Conservation (phyloP, 2,797 vertebrate species). For the Halcyon leucocephala region DNA sequence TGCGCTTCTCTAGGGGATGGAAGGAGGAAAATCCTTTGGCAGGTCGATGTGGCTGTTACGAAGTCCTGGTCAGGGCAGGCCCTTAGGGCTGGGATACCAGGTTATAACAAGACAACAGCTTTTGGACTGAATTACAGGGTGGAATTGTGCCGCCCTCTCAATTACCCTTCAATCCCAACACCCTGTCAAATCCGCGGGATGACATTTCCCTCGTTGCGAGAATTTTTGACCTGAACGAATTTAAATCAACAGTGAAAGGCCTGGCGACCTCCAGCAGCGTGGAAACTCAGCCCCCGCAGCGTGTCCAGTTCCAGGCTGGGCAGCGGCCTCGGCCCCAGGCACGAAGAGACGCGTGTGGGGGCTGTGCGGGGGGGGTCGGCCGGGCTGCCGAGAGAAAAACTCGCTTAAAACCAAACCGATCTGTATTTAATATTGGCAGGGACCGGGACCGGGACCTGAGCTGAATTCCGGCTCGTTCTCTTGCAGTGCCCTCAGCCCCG, state of each 20-base stretch:
- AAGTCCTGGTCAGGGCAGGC: rapidly evolving
- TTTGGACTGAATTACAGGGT: background rate
- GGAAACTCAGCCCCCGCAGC: rapidly evolving
- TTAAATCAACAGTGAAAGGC: rapidly evolving
- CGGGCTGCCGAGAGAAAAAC: rapidly evolving
- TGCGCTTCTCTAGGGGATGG: background rate
- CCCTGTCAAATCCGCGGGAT: background rate
- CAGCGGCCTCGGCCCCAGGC: background rate
- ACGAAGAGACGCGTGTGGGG: rapidly evolving
- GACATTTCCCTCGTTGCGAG: background rate
- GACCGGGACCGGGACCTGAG: no score
- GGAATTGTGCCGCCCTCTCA: rapidly evolving
- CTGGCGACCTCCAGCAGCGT: background rate
- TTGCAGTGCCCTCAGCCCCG: rapidly evolving
- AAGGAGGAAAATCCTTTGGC: rapidly evolving
- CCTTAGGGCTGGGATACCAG: rapidly evolving
- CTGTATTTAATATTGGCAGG: rapidly evolving
- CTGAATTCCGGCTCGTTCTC: rapidly evolving
- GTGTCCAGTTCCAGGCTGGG: rapidly evolving
- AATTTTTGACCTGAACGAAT: background rate
- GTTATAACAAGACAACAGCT: rapidly evolving
- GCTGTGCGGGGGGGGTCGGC: no score
- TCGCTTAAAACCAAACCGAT: background rate
- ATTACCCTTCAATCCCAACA: background rate
- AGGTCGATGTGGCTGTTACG: rapidly evolving